Evolutionary conservation across 2,113 vertebrate genomes (phyloP).

Genomic region (Cisticola juncidis): DNA sequence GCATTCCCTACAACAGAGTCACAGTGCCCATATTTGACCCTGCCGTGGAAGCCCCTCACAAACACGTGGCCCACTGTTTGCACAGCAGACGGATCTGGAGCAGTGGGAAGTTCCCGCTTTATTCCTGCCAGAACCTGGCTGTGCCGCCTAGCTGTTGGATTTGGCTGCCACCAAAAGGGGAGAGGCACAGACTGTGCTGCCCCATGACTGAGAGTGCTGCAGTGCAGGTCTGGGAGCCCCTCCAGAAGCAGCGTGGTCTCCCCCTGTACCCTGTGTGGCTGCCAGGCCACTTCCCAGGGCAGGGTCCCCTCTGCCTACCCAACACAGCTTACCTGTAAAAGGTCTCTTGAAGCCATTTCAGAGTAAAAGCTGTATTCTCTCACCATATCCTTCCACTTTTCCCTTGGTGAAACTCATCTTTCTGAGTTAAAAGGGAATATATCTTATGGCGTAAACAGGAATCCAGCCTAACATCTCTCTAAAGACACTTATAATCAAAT

Average conservation of each 20-base stretch:
- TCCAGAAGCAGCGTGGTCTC: neutral
- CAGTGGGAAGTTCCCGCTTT: neutral
- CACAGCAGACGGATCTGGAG: accelerated
- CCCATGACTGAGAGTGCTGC: accelerated
- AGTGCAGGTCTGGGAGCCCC: neutral
- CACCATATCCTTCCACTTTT: neutral
- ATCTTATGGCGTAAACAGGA: conserved; percentile 31
- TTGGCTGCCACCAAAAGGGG: neutral
- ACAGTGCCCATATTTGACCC: neutral
- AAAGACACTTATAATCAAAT: conserved; percentile 33
- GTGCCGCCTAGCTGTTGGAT: neutral
- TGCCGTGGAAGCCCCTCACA: neutral
- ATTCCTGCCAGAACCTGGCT: neutral
- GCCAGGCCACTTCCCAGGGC: neutral
- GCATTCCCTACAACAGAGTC: neutral
- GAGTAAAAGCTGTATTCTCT: neutral
- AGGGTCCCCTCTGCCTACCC: neutral
- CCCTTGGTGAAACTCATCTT: neutral
- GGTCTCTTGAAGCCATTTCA: neutral
- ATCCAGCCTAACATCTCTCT: conserved; percentile 17
- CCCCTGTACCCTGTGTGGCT: neutral
- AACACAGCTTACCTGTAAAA: neutral
- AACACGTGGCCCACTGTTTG: accelerated
- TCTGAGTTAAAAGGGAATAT: conserved; percentile 20
- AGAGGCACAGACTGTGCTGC: neutral